Evolutionary conservation across 2,797 vertebrate genomes (phyloP).

Genomic region (Myripristis murdjan): DNA sequence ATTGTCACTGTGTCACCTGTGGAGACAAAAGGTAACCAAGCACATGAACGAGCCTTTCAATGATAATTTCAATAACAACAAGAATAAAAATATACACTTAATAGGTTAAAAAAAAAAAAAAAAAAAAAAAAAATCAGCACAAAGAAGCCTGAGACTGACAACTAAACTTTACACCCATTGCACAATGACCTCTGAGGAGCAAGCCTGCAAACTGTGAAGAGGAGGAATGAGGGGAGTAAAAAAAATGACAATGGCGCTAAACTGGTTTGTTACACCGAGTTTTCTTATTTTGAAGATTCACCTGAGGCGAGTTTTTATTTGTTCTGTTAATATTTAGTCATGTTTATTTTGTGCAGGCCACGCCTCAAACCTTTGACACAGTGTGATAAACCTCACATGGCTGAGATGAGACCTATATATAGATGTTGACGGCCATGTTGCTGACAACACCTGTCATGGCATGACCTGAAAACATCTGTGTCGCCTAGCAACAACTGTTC

Average conservation of each 20-base stretch:
- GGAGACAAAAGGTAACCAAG: constrained; percentile 43
- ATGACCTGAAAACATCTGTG: no score
- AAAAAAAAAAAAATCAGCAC: background rate
- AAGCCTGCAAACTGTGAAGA: background rate
- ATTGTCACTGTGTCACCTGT: constrained; percentile 94
- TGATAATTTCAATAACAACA: background rate
- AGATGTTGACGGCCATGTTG: no score
- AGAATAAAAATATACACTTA: background rate
- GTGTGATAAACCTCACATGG: no score
- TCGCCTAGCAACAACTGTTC: no score
- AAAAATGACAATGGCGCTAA: no score
- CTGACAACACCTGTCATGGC: no score
- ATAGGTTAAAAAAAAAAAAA: no score
- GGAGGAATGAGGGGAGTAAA: no score
- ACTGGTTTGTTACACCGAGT: no score
- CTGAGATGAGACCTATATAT: no score
- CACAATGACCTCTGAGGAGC: background rate
- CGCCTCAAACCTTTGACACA: constrained; percentile 18
- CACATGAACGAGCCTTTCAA: background rate
- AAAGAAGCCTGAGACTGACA: no score
- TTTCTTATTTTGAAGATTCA: no score
- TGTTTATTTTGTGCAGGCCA: background rate
- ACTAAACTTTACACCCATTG: background rate
- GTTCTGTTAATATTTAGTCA: background rate
- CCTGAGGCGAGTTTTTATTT: background rate